These are phyloP conservation scores for Ctenosaura bakeri DNA, from an alignment of 2,797 vertebrate genomes.

Conservation along the genomic window DNA sequence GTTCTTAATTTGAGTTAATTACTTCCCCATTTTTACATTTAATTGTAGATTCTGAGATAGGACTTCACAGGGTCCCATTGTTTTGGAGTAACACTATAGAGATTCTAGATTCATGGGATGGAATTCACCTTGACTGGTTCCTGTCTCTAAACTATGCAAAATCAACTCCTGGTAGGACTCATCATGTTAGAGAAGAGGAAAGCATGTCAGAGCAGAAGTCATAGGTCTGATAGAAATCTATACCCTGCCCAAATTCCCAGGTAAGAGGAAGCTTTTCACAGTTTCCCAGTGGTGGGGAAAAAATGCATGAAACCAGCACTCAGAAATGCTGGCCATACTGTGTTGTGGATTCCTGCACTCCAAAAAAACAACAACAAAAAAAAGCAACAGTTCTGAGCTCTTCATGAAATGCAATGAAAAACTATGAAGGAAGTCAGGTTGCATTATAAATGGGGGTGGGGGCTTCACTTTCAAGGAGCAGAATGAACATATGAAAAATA, in stretches of 20 bases:
- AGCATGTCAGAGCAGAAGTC: neutral
- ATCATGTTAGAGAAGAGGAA: neutral
- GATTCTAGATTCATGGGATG: neutral
- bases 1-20: too few relatives aligned
- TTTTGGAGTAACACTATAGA: neutral
- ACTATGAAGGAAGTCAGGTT: neutral
- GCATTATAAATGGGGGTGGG: neutral
- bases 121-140: neutral
- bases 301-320: neutral
- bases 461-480: neutral
- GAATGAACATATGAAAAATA: neutral
- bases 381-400: too few relatives aligned
- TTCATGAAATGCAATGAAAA: too few relatives aligned
- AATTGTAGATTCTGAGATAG: too few relatives aligned
- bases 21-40: too few relatives aligned
- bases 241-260: neutral
- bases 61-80: too few relatives aligned
- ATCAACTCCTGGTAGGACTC: neutral
- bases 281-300: neutral
- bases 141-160: neutral
- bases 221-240: neutral
- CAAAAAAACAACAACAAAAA: too few relatives aligned
- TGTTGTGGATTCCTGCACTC: too few relatives aligned
- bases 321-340: too few relatives aligned
- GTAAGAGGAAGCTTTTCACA: neutral